These are phyloP conservation scores for Notiomystis cincta DNA, from an alignment of 2,113 vertebrate genomes.

Conservation along the genomic window DNA sequence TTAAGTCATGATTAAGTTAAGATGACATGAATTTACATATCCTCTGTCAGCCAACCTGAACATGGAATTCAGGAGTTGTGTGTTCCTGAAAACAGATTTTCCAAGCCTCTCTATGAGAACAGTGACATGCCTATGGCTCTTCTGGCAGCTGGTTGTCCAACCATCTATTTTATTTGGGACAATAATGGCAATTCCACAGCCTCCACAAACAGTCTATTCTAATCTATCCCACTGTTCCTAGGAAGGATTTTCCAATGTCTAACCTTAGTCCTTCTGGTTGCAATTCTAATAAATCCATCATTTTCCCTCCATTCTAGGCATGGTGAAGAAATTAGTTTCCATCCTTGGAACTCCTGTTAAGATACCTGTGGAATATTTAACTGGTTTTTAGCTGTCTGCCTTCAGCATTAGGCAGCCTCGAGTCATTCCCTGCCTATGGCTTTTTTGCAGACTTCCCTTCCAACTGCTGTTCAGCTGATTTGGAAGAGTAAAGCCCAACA, in stretches of 20 bases:
- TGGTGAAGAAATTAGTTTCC: not conserved
- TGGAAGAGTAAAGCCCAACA: not conserved
- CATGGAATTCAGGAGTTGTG: not conserved
- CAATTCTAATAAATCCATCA: not conserved
- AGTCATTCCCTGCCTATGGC: not conserved
- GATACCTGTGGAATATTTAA: not conserved
- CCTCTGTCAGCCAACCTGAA: not conserved
- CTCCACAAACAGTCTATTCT: not conserved
- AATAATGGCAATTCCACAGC: not conserved
- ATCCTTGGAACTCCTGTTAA: not conserved
- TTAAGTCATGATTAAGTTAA: not conserved
- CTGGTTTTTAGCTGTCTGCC: not conserved
- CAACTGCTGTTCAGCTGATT: not conserved
- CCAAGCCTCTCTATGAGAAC: fast-evolving
- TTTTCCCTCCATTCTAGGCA: not conserved
- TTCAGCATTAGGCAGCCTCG: not conserved
- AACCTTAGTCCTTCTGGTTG: not conserved
- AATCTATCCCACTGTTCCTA: not conserved
- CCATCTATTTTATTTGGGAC: not conserved
- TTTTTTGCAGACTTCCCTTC: not conserved
- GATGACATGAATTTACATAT: not conserved
- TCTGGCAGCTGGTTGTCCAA: not conserved
- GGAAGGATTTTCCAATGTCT: not conserved
- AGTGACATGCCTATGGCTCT: not conserved
- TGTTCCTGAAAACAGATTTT: not conserved